phyloP scores from a whole-genome alignment of 2,888 invertebrate genomes.

The Lysandra coridon region DNA sequence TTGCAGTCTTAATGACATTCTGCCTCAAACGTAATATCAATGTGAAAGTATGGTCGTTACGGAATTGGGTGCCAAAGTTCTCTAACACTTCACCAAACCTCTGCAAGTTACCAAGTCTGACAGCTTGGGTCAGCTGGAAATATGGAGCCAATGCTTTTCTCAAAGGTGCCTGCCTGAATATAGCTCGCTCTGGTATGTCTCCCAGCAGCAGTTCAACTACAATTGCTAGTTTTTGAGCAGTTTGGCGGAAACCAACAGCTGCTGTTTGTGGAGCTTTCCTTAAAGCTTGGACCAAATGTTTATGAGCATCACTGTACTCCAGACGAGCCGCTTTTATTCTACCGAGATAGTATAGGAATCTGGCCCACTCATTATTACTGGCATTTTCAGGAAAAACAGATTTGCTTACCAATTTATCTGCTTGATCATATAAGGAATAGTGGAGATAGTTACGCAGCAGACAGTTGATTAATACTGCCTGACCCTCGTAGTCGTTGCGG shows the following conservation, averaged over 20 bases:
- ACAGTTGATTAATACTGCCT: slow-evolving; percentile 97
- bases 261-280: slow-evolving; percentile 98
- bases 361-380: slow-evolving; percentile 99
- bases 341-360: slow-evolving; percentile 97
- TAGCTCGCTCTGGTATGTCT: slow-evolving; percentile 97
- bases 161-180: slow-evolving; percentile 95
- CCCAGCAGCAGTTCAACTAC: slow-evolving; percentile 97
- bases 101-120: slow-evolving; percentile 95
- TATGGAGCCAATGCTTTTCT: slow-evolving; percentile 95
- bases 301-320: slow-evolving; percentile 98
- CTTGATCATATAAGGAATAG: slow-evolving; percentile 97
- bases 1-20: slow-evolving; percentile 99
- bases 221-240: slow-evolving; percentile 96
- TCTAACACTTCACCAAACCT: slow-evolving; percentile 96
- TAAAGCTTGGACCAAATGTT: slow-evolving; percentile 95
- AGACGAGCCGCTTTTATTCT: slow-evolving; percentile 98
- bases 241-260: slow-evolving; percentile 99
- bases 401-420: slow-evolving; percentile 98
- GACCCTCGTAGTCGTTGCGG: slow-evolving; percentile 97
- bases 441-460: slow-evolving; percentile 96
- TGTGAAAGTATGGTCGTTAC: slow-evolving; percentile 96
- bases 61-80: slow-evolving; percentile 94
- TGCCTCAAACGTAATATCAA: slow-evolving; percentile 96
- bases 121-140: slow-evolving; percentile 98
- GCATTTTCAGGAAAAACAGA: slow-evolving; percentile 98